These are phyloP conservation scores for Meloe dianella DNA, from an alignment of 2,888 invertebrate species.

Conservation along the genomic window DNA sequence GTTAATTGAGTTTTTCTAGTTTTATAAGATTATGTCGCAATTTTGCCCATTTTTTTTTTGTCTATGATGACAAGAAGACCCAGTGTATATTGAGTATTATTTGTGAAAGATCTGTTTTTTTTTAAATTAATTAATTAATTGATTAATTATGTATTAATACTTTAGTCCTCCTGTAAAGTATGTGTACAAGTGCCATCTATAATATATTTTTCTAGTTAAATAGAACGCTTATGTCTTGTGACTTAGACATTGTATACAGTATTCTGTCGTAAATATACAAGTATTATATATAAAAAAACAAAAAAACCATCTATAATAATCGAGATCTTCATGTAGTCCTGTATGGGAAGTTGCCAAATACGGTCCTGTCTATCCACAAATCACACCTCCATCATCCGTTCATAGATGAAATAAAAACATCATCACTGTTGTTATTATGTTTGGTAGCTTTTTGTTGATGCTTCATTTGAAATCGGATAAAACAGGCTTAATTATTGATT, in stretches of 20 bases:
- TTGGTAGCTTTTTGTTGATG: too few relatives aligned
- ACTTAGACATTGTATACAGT: slow-evolving; percentile 61
- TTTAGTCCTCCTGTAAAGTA: slow-evolving; percentile 46
- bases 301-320: too few relatives aligned
- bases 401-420: too few relatives aligned
- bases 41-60: slow-evolving; percentile 2
- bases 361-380: too few relatives aligned
- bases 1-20: slow-evolving; percentile 22
- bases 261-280: slow-evolving; percentile 60
- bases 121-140: too few relatives aligned
- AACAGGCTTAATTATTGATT: too few relatives aligned
- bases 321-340: too few relatives aligned
- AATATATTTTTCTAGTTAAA: slow-evolving; percentile 62
- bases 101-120: slow-evolving; percentile 16
- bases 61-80: background rate
- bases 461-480: too few relatives aligned
- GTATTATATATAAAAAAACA: slow-evolving; percentile 49
- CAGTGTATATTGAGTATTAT: slow-evolving; percentile 8
- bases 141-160: slow-evolving; percentile 15
- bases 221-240: slow-evolving; percentile 61
- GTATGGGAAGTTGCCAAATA: too few relatives aligned
- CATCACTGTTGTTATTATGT: too few relatives aligned
- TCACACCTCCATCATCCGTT: too few relatives aligned
- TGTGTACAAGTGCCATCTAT: slow-evolving; percentile 61
- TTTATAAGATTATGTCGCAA: slow-evolving; percentile 11